These are phyloP conservation scores for human (Homo sapiens) DNA, from an alignment of 2,113 vertebrate genomes.

Conservation along the genomic window DNA sequence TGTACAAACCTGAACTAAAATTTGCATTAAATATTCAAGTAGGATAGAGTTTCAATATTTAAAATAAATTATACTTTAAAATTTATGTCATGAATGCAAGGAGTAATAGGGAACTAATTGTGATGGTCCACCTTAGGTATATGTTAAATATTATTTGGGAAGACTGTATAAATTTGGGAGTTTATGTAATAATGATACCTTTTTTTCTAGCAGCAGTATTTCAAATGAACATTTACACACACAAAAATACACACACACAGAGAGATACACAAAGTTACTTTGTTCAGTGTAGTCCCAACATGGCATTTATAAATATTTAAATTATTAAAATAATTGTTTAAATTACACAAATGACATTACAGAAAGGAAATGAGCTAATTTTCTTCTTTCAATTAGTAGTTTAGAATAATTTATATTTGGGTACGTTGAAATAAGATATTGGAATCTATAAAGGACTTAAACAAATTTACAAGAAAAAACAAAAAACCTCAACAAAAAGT, in stretches of 20 bases:
- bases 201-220: background rate
- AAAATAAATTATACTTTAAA: background rate
- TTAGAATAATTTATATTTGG: background rate
- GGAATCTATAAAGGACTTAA: too few species aligned
- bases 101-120: background rate
- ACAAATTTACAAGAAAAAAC: too few species aligned
- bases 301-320: background rate
- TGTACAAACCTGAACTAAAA: background rate
- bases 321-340: conserved; percentile 28
- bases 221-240: background rate
- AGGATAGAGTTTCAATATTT: background rate
- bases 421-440: background rate
- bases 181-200: background rate
- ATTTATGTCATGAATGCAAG: background rate
- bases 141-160: background rate
- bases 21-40: background rate
- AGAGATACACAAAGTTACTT: background rate
- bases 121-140: background rate
- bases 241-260: background rate
- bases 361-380: background rate
- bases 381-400: background rate
- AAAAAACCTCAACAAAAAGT: too few species aligned
- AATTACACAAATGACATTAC: background rate
- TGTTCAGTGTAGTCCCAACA: background rate
- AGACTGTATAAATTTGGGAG: background rate